phyloP scores from a whole-genome alignment of 92 coral and sea anemone species.

The Heliopora coerulea region DNA sequence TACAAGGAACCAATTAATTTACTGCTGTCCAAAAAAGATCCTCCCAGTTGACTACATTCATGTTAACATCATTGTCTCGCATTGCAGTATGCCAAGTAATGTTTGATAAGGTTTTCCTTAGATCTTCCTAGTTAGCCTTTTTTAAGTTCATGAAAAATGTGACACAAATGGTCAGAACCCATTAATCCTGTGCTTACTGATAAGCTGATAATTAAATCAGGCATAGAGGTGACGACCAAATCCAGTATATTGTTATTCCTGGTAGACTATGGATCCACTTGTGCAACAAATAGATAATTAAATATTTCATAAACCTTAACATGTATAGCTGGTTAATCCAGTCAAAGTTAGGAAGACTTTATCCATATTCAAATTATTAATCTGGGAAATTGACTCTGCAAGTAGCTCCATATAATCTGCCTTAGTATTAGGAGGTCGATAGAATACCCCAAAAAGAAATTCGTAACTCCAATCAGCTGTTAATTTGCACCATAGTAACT shows the following conservation, averaged over 20 bases:
- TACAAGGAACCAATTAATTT: conserved; percentile 31
- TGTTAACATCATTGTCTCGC: conserved; percentile 7
- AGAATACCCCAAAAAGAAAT: conserved; percentile 42
- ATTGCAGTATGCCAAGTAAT: conserved; percentile 35
- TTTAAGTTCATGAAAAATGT: conserved; percentile 8
- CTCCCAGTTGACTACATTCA: conserved; percentile 19
- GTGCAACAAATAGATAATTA: conserved; percentile 50
- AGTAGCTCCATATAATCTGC: conserved; percentile 43
- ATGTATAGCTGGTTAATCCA: conserved; percentile 51
- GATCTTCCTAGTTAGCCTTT: background rate
- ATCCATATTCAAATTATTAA: conserved; percentile 39
- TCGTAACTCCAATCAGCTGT: background rate
- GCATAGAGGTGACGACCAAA: conserved; percentile 39
- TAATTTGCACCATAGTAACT: conserved; percentile 40
- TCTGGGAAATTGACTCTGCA: conserved; percentile 34
- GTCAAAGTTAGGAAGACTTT: conserved; percentile 52
- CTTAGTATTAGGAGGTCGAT: conserved; percentile 47
- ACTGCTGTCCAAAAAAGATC: conserved; percentile 36
- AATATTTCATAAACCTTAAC: conserved; percentile 44
- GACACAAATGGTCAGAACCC: conserved; percentile 41
- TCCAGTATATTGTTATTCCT: conserved; percentile 32
- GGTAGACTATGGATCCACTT: conserved; percentile 23
- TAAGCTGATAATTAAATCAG: conserved; percentile 23
- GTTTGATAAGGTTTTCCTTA: conserved; percentile 6
- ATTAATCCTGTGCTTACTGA: conserved; percentile 14